Evolutionary conservation across 2,797 vertebrate species (phyloP), one percentile per base, ranked within the genome.

Genomic region (Oreonectes daqikongensis): DNA sequence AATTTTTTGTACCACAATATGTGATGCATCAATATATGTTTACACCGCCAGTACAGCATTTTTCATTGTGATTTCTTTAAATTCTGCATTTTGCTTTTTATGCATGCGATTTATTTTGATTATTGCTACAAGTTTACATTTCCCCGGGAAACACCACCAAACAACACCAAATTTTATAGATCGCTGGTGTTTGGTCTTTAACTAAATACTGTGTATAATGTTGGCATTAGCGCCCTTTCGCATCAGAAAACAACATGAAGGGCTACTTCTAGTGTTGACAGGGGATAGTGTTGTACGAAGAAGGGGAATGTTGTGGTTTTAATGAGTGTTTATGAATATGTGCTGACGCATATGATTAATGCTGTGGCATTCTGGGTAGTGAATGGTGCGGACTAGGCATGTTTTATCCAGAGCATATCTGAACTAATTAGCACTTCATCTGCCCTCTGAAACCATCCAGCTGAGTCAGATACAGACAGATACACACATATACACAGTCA

Each of bases 321-420:
- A 77, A 77, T 63, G 57, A 70, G 67, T 70, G 46, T 63, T 70
- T 63, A 77, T 61, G 67, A 70, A 77, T 69, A 77, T 69, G 9
- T 77, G 75, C 75, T 70, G 32, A 70, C 9, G 0, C 57, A 77
- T 14, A 24, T 79, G 76, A 81, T 72, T 83, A 79, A 79, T 80
- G 73, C 52, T 12, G 73, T 77, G 68, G 61, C 67, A 67, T 76
- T 80, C 68, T 72, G 61, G 73, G 60, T n/a, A 24, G 61, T 50
- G 67, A 50, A 74, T 64, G 77, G 61, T 72, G 69, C 52, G 11
- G 52, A 77, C 73, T 63, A 75, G 52, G 69, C 68, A 75, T 67
- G 68, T 71, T 80, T 70, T 66, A 76, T 72, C 64, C 55, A 55
- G 44, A 52, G 69, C 59, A 70, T 70, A 70, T 63, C 75, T 77